phyloP scores from a whole-genome alignment of 2,113 vertebrate species.

The Carettochelys insculpta region DNA sequence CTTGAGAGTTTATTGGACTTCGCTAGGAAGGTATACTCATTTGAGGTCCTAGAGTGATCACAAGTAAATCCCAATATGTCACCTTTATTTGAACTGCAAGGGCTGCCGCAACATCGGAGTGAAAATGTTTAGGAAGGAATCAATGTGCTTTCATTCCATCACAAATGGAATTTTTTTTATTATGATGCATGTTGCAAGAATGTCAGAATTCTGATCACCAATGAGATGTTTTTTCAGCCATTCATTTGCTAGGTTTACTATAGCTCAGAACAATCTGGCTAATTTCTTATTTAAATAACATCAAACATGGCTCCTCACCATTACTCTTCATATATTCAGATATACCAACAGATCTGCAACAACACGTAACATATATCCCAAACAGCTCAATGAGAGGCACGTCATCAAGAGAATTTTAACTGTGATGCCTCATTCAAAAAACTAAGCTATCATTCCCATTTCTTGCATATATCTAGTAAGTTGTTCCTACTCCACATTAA shows the following conservation, averaged over 20 bases:
- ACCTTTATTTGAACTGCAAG: not conserved
- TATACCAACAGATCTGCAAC: conserved; percentile 35
- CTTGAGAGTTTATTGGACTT: fast-evolving
- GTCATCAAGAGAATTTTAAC: conserved; percentile 32
- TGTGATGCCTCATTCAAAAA: not conserved
- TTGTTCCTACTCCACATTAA: not conserved
- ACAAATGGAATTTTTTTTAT: not conserved
- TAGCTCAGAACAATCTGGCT: conserved; percentile 50
- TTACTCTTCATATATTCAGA: conserved; percentile 46
- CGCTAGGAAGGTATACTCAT: not conserved
- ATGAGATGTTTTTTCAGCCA: not conserved
- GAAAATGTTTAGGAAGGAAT: not conserved
- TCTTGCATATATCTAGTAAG: fast-evolving
- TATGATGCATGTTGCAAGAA: conserved; percentile 42
- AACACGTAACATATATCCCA: not conserved
- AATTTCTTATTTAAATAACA: conserved; percentile 69
- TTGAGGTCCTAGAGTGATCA: fast-evolving
- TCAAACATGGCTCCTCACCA: conserved; percentile 44
- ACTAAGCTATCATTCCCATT: not conserved
- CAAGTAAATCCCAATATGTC: not conserved
- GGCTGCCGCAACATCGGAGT: not conserved
- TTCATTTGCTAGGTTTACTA: conserved; percentile 51
- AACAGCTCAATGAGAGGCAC: conserved; percentile 40
- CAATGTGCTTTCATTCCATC: not conserved
- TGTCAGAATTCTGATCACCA: not conserved